Evolutionary conservation across 1,140 invertebrate genomes (phyloP).

Genomic region (Drosophila bocqueti): DNA sequence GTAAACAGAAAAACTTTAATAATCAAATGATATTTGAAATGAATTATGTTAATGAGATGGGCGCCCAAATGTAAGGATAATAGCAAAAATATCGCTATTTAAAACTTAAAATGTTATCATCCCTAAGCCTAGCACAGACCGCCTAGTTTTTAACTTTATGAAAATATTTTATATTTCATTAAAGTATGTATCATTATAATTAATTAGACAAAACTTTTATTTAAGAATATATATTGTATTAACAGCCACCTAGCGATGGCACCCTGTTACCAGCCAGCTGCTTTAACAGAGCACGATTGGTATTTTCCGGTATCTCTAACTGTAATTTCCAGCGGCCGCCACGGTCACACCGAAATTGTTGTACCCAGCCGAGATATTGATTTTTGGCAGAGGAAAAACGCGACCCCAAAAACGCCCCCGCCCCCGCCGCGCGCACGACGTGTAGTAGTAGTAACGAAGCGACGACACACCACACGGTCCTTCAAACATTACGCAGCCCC

Average conservation of each 20-base stretch:
- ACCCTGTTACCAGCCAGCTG: background rate
- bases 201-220: no score
- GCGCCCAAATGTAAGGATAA: background rate
- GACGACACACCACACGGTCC: slow-evolving; percentile 55
- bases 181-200: no score
- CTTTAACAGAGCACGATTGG: background rate
- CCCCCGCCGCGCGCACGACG: slow-evolving; percentile 59
- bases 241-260: background rate
- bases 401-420: slow-evolving; percentile 28
- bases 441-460: slow-evolving; percentile 75
- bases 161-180: no score
- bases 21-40: background rate
- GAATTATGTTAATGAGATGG: background rate
- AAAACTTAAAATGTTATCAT: background rate
- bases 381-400: slow-evolving; percentile 64
- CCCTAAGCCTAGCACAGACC: no score
- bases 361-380: slow-evolving; percentile 75
- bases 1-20: background rate
- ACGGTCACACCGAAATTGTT: slow-evolving; percentile 51
- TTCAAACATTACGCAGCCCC: slow-evolving; percentile 78
- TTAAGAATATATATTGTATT: no score
- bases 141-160: no score
- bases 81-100: no score
- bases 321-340: background rate
- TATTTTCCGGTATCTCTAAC: background rate